Conservation (phyloP, 2,113 vertebrate species). For the Ivindomyrus marchei region DNA sequence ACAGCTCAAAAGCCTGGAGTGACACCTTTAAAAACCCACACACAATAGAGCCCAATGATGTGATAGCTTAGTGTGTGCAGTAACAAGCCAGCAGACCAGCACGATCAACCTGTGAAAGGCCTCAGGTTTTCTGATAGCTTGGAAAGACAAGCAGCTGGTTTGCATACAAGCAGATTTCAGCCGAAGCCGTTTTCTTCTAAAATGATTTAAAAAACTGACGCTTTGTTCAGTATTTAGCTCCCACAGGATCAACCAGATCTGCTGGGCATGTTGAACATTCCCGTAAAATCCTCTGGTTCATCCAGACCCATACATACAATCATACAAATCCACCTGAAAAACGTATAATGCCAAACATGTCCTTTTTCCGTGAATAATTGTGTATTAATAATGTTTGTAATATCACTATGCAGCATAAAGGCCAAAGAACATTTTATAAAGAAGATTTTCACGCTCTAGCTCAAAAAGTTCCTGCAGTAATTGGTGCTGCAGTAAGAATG, state of each 20-base stretch:
- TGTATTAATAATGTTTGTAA: not conserved
- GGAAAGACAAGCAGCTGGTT: slow-evolving; percentile 13
- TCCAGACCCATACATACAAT: not conserved
- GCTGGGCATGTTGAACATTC: not conserved
- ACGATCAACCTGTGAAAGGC: not conserved
- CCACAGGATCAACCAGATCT: slow-evolving; percentile 19
- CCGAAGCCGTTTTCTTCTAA: slow-evolving; percentile 29
- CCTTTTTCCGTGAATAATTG: not conserved
- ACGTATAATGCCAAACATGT: not conserved
- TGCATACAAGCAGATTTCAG: not conserved
- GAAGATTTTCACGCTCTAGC: not conserved
- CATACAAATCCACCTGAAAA: not conserved
- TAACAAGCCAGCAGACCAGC: slow-evolving; percentile 25
- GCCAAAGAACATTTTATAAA: not conserved
- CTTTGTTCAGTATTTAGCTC: slow-evolving; percentile 12
- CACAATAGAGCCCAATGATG: not conserved
- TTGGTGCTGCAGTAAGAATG: not conserved
- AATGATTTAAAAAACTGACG: slow-evolving; percentile 18
- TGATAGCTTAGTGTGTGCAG: not conserved
- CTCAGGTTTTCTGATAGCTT: not conserved
- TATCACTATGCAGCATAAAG: not conserved
- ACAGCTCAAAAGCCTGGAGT: not conserved
- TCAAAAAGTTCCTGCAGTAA: not conserved
- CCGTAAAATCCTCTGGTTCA: not conserved
- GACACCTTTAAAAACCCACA: not conserved